Evolutionary conservation across 2,888 invertebrate species (phyloP), one percentile per base, ranked within the genome.

Genomic region (Kuschelorhynchus macadamiae): DNA sequence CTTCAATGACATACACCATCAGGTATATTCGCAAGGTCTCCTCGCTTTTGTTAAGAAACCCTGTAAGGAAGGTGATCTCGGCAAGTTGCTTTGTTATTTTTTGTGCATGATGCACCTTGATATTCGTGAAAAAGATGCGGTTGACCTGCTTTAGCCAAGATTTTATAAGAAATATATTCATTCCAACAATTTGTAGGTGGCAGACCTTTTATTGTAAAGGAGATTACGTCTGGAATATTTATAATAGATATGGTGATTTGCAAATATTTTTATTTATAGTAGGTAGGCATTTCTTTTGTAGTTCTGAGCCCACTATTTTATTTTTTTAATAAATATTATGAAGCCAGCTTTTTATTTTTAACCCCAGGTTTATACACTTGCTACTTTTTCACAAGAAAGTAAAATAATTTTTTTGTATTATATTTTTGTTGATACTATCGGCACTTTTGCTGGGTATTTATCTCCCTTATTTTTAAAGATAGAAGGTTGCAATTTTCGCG

Each of bases 31-130:
- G 44, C 55, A 47, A 55, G 59, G 59, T 59, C 36, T 59, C 59
- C 36, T 33, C 20, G 12, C 59, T 16, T 16, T 59, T 59, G 59
- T 59, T 20, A 44, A 39, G 17, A 39, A 55, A 33, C 30, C 63
- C 33, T 39, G 47, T 33, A 47, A 59, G 59, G 59, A 47, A 55
- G 55, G 55, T 63, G 36, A 47, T 25, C 50, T 62, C 44, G 25
- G 41, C 53, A 55, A 55, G 53, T 55, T 33, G 59, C 39, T 47
- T 60, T 39, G 39, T 41, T 17, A 50, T 60, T 63, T 63, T 63
- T 63, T 53, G 63, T 63, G 47, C 63, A 47, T 56, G 56, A 30
- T 56, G 57, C 64, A 64, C 64, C 56, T 64, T 64, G 64, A 57
- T 57, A 36, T 36, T 11, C 36, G 36, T 11, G 11, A 36, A 8